Conservation (phyloP, 2,888 invertebrate genomes). For the Heliconius hortense region DNA sequence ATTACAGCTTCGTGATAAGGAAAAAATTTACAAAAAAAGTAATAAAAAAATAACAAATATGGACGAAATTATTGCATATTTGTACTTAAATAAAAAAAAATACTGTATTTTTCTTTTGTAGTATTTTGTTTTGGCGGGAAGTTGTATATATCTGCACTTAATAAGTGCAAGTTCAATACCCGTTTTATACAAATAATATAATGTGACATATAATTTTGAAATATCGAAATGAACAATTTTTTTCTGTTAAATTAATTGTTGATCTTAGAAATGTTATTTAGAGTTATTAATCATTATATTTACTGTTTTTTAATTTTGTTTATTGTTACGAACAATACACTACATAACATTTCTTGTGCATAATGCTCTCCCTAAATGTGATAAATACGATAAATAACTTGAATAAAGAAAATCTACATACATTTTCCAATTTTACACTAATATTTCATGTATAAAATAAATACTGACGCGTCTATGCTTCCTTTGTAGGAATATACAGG, state of each 20-base stretch:
- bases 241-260: background rate
- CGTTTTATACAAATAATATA: background rate
- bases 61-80: conserved; percentile 1
- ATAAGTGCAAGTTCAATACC: background rate
- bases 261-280: background rate
- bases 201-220: background rate
- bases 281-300: background rate
- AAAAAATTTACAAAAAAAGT: background rate
- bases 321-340: no score
- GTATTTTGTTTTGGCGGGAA: no score
- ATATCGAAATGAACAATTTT: background rate
- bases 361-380: conserved; percentile 10
- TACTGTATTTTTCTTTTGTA: background rate
- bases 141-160: no score
- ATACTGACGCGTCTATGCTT: conserved; percentile 1
- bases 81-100: conserved; percentile 10
- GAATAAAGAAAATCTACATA: background rate
- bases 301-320: background rate
- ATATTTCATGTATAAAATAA: conserved; percentile 1
- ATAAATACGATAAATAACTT: background rate
- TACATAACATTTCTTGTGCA: background rate
- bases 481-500: conserved; percentile 9
- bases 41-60: conserved; percentile 1
- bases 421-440: conserved; percentile 14
- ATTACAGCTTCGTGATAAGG: conserved; percentile 3